Evolutionary conservation across 2,888 invertebrate species (phyloP), one percentile per base, ranked within the genome.

Genomic region (Panorpa germanica): DNA sequence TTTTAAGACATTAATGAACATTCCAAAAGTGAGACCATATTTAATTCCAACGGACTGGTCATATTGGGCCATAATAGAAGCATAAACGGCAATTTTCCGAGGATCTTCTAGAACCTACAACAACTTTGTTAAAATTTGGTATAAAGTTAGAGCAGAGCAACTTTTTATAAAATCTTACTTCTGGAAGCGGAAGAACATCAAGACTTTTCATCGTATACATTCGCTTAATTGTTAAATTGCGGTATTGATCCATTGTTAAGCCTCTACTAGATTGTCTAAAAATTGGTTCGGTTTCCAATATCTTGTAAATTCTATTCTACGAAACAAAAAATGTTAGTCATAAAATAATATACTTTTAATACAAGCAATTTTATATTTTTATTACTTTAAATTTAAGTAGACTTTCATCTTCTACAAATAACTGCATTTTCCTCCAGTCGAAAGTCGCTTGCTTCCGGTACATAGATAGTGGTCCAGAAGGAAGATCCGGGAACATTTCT

Each of bases 1-100:
- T 26, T 65, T 53, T 24, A 80, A 54, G 0, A 68, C 64, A 41
- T 65, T 71, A 7, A 63, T 56, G 44, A 75, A 75, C 57, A 80
- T 64, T 6, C 65, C 59, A 45, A 69, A 68, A 1, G 71, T 68
- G 2, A 78, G 51, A 0, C 65, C 65, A 27, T 65, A 50, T 52
- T 77, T 80, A 1, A 77, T 65, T 4, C 69, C 62, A 10, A 71
- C 47, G 4, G 68, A 64, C 19, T 68, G 65, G 43, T 71, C 63
- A 41, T 63, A 63, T n/a, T n/a, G n/a, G 45, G 63, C 62, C 41
- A 65, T 65, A n/a, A n/a, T n/a, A n/a, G n/a, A n/a, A n/a, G n/a
- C n/a, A n/a, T n/a, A n/a, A n/a, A n/a, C n/a, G n/a, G n/a, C n/a
- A n/a, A n/a, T n/a, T n/a, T n/a, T n/a, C n/a, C n/a, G n/a, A n/a